These are phyloP conservation scores for Sturnira hondurensis DNA, from an alignment of 2,113 vertebrate species.

Conservation along the genomic window DNA sequence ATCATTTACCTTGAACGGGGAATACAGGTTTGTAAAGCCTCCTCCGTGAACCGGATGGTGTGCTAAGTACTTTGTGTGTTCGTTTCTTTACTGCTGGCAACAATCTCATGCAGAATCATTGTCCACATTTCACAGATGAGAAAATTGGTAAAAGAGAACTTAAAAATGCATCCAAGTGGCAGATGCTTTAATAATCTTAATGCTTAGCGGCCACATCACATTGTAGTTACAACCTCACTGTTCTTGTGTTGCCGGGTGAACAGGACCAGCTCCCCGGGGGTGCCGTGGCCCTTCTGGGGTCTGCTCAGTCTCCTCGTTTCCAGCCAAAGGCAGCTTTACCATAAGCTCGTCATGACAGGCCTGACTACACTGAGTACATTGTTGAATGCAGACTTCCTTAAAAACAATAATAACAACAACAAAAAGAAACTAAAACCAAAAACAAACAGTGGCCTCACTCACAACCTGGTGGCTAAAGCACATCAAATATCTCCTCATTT, in stretches of 20 bases:
- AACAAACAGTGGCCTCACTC: fast-evolving
- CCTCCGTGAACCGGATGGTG: not conserved
- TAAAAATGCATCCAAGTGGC: not conserved
- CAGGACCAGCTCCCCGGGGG: not conserved
- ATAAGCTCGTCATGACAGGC: not conserved
- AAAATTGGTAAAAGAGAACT: not conserved
- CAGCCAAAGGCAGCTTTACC: not conserved
- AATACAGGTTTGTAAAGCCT: not conserved
- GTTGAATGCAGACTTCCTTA: not conserved
- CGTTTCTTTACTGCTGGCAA: not conserved
- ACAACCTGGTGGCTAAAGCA: not conserved
- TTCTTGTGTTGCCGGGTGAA: not conserved
- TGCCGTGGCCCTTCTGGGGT: fast-evolving
- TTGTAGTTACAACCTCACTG: not conserved
- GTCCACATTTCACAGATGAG: not conserved
- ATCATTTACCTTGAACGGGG: not conserved
- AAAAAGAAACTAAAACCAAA: too few relatives aligned
- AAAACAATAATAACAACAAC: not conserved
- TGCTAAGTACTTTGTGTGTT: not conserved
- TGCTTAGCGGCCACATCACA: not conserved
- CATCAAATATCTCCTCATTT: not conserved
- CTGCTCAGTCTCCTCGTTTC: not conserved
- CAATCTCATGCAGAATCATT: not conserved
- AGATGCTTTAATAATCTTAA: not conserved
- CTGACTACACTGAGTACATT: not conserved